phyloP scores from a whole-genome alignment of 2,797 vertebrate species.

The Dromococcyx pavoninus region DNA sequence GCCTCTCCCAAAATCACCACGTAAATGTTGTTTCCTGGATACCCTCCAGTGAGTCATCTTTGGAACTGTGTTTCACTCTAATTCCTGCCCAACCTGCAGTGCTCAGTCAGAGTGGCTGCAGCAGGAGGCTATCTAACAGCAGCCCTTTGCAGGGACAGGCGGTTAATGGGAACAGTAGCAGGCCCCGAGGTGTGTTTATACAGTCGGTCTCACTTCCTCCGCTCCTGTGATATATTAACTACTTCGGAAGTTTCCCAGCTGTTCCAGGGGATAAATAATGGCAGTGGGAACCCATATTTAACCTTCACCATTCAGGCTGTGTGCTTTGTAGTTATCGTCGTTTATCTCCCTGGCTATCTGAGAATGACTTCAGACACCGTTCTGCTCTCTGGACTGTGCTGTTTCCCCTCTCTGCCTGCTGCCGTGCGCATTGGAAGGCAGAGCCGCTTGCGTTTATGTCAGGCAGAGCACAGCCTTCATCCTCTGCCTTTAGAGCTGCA shows the following conservation, averaged over 20 bases:
- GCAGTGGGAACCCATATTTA: conserved; percentile 74
- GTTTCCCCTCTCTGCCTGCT: not conserved
- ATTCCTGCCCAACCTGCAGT: conserved; percentile 35
- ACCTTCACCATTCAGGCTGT: conserved; percentile 65
- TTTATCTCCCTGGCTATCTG: conserved; percentile 60
- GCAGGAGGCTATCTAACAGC: conserved; percentile 62
- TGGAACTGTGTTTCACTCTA: not conserved
- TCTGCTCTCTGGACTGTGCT: not conserved
- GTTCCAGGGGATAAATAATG: conserved; percentile 75
- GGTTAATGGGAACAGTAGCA: conserved; percentile 71
- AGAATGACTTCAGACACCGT: not conserved
- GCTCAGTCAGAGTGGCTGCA: conserved; percentile 37
- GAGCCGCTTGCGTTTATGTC: not conserved
- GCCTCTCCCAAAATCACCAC: not conserved
- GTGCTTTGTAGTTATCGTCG: conserved; percentile 55
- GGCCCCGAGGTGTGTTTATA: conserved; percentile 76
- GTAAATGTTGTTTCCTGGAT: not conserved
- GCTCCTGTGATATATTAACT: conserved; percentile 79
- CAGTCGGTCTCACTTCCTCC: conserved; percentile 63
- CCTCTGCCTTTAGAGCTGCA: rapidly evolving
- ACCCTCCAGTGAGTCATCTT: not conserved
- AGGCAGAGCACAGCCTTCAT: not conserved
- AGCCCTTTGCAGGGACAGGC: conserved; percentile 47
- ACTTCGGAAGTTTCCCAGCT: conserved; percentile 74
- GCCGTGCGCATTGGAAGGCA: not conserved